Evolutionary conservation across 2,888 invertebrate genomes (phyloP), one percentile per base, ranked within the genome.

Genomic region (Orthonevra nobilis): DNA sequence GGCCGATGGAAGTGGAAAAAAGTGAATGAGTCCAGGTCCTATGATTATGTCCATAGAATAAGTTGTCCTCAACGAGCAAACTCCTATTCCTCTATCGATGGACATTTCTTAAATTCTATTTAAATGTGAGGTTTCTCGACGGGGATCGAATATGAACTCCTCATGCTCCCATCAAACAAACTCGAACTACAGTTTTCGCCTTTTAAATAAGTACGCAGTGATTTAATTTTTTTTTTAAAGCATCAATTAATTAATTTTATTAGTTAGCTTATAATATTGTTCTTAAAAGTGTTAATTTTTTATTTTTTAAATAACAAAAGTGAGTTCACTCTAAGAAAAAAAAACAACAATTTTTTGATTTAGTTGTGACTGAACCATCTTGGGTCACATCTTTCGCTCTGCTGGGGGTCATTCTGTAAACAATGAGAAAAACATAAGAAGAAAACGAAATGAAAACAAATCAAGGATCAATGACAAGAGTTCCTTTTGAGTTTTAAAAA

Each of bases 321-420:
- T 58, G n/a, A n/a, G n/a, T 56, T 32, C 20, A 26, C 48, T 46
- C 30, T 60, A 64, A 54, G n/a, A n/a, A n/a, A n/a, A n/a, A n/a
- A n/a, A n/a, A n/a, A n/a, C n/a, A 23, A 32, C 60, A 54, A 20
- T 72, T 64, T 77, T 58, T 64, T 77, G 64, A 52, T 77, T 77
- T 64, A 58, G 64, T 72, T 64, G 56, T 32, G 38, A 69, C 23
- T 4, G 19, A 40, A 52, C 28, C 77, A 30, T 64, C 64, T 60
- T 26, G 60, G 72, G 40, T 70, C 50, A 60, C 77, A 72, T 72
- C 77, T 28, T 52, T 60, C 52, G 72, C 58, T 72, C 72, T 44
- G 58, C 46, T 66, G 77, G 72, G 77, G 72, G 72, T 77, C 64
- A 54, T 72, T 77, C 77, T 77, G 64, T 26, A 77, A 72, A 64